Evolutionary conservation across 2,888 invertebrate genomes (phyloP).

Genomic region (Drosophila kuntzei): DNA sequence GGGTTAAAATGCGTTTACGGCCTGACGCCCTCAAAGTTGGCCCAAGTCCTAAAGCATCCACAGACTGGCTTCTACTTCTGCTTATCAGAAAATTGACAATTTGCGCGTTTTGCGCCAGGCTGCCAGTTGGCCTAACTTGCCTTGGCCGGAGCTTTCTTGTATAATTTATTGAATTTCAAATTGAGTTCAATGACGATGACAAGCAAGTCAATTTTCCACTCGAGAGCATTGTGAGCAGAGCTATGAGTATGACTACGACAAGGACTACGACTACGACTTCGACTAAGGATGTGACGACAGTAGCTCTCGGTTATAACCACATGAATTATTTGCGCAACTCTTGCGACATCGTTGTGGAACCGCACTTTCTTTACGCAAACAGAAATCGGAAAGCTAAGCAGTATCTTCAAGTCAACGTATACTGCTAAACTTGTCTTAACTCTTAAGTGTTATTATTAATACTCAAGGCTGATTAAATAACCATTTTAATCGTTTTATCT

Average conservation of each 20-base stretch:
- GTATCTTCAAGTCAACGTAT: no score
- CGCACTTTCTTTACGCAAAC: no score
- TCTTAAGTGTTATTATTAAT: no score
- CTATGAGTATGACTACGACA: conserved; percentile 18
- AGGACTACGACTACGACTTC: not conserved
- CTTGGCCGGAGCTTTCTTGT: conserved; percentile 45
- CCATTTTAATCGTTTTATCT: no score
- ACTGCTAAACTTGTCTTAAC: no score
- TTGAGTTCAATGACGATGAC: conserved; percentile 82
- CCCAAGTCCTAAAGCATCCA: conserved; percentile 4
- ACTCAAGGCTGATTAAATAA: not conserved
- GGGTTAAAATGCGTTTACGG: conserved; percentile 56
- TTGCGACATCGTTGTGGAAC: conserved; percentile 32
- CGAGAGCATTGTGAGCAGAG: conserved; percentile 63
- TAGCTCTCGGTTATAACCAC: conserved; percentile 40
- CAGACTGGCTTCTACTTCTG: conserved; percentile 31
- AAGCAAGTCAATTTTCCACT: conserved; percentile 83
- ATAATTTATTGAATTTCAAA: conserved; percentile 84
- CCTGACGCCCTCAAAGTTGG: conserved; percentile 30
- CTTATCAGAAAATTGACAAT: conserved; percentile 81
- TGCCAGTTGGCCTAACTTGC: conserved; percentile 6
- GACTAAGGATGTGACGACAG: not conserved
- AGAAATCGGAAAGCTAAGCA: no score
- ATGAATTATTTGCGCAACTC: conserved; percentile 73
- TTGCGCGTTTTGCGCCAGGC: conserved; percentile 70